Conservation (phyloP, 1,140 invertebrate genomes). For the Varroa destructor region DNA sequence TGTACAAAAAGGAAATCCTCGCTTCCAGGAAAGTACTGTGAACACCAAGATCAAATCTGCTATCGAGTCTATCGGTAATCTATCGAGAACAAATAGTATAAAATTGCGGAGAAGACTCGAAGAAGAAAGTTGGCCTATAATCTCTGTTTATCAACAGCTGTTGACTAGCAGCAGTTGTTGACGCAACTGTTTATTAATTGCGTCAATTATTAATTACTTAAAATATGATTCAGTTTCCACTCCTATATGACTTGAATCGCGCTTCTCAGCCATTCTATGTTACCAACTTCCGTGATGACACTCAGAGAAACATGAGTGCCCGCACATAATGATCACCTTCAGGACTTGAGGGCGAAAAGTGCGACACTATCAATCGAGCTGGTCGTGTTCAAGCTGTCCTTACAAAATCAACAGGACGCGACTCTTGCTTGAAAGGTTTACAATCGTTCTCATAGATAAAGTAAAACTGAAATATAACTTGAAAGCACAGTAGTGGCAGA, state of each 20-base stretch:
- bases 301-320: constrained; percentile 27
- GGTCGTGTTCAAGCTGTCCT: constrained; percentile 26
- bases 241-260: background rate
- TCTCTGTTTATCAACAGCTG: too few species aligned
- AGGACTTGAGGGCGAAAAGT: constrained; percentile 33
- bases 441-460: too few species aligned
- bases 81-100: too few species aligned
- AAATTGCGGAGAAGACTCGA: constrained; percentile 37
- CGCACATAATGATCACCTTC: constrained; percentile 30
- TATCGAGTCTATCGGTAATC: constrained; percentile 32
- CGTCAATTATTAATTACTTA: too few species aligned
- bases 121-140: constrained; percentile 31
- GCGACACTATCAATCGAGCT: constrained; percentile 33
- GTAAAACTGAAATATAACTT: too few species aligned
- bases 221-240: too few species aligned
- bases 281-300: constrained; percentile 33
- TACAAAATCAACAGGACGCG: background rate
- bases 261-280: constrained; percentile 34
- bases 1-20: constrained; percentile 43
- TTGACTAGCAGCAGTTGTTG: too few species aligned
- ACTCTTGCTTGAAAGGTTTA: background rate
- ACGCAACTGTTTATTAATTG: too few species aligned
- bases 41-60: constrained; percentile 38
- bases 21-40: constrained; percentile 39
- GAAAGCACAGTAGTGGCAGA: background rate